A percentile compares a stretch with the other conserved stretches of the same genome.
phyloP scores from a whole-genome alignment of 2,797 vertebrate genomes.

The Denticeps clupeoides region DNA sequence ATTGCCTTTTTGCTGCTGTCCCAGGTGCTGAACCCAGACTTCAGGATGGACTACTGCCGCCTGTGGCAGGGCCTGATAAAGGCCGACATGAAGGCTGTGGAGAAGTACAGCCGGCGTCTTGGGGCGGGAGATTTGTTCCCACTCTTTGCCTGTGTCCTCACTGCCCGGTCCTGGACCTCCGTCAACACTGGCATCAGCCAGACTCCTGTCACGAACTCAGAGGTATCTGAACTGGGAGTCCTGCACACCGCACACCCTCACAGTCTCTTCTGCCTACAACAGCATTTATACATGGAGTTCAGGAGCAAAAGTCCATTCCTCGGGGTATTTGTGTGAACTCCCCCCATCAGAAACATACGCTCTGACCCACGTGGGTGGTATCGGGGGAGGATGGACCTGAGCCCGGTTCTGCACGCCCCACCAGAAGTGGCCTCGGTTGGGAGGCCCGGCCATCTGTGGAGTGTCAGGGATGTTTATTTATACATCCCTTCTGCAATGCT shows the following conservation, averaged over 20 bases:
- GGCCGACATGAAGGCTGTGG: constrained; percentile 69
- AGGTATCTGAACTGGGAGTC: constrained; percentile 51
- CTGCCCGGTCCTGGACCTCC: constrained; percentile 80
- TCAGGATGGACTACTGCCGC: constrained; percentile 82
- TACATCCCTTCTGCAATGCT: constrained; percentile 42
- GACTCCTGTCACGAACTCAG: constrained; percentile 64
- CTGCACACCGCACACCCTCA: neutral
- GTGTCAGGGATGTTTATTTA: constrained; percentile 42
- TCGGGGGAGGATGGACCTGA: constrained; percentile 17
- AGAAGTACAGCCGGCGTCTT: constrained; percentile 73
- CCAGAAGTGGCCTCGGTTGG: constrained; percentile 28
- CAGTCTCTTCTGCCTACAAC: neutral
- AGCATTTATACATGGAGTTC: too few species aligned
- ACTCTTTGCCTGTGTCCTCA: constrained; percentile 86
- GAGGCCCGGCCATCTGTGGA: constrained; percentile 43
- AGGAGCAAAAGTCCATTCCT: too few species aligned
- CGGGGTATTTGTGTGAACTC: too few species aligned
- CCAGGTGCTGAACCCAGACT: constrained; percentile 74
- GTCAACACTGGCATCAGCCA: constrained; percentile 76
- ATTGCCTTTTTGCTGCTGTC: constrained; percentile 6
- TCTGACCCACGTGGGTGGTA: too few species aligned
- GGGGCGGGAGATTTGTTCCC: constrained; percentile 84
- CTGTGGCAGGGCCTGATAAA: constrained; percentile 90
- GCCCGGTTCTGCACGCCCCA: constrained; percentile 9
- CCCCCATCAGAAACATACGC: too few species aligned